phyloP scores from a whole-genome alignment of 2,113 vertebrate genomes.

The Scopus umbretta region DNA sequence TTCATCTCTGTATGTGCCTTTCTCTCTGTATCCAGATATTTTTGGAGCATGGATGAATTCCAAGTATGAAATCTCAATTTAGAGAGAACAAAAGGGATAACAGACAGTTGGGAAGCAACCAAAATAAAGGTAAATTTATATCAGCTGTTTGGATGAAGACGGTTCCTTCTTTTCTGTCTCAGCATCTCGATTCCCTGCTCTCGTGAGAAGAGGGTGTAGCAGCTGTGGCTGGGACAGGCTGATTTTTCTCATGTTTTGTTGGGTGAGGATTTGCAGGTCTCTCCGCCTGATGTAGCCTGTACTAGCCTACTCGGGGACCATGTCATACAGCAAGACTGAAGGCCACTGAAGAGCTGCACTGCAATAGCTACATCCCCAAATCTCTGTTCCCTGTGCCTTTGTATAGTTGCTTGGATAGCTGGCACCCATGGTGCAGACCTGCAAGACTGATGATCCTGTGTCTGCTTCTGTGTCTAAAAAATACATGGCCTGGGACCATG shows the following conservation, averaged over 20 bases:
- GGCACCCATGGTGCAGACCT: neutral
- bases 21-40: neutral
- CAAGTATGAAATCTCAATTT: neutral
- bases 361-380: neutral
- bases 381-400: neutral
- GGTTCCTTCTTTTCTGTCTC: neutral
- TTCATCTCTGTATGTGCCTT: neutral
- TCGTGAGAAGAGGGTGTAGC: neutral
- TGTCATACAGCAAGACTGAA: neutral
- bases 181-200: neutral
- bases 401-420: neutral
- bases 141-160: neutral
- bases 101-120: neutral
- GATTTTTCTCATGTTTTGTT: neutral
- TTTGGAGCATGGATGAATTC: conserved; percentile 8
- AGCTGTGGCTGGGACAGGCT: neutral
- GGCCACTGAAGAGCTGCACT: neutral
- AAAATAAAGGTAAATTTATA: neutral
- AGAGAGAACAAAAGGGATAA: neutral
- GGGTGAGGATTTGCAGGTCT: neutral
- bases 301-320: neutral
- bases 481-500: too few species aligned
- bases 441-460: neutral
- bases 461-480: neutral
- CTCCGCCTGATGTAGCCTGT: neutral